Evolutionary conservation across 1,140 invertebrate species (phyloP).

Genomic region (Heliothis virescens): DNA sequence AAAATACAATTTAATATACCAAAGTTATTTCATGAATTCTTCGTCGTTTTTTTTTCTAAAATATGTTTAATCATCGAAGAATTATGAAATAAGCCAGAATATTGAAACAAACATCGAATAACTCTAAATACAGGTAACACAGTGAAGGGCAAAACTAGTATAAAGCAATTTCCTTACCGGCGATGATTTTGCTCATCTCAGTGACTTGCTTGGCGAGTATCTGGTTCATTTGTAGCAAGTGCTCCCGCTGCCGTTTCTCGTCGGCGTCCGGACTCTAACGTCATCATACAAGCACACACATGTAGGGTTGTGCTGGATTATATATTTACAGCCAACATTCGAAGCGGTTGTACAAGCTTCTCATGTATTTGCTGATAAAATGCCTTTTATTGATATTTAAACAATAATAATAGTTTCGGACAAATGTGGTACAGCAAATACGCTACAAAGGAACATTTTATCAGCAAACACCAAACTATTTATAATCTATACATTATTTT

Average conservation of each 20-base stretch:
- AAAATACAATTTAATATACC: not conserved
- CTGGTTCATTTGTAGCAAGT: slow-evolving; percentile 95
- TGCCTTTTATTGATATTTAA: not conserved
- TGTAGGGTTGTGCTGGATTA: slow-evolving; percentile 69
- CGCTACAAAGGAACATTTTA: slow-evolving; percentile 20
- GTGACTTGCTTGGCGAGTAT: slow-evolving; percentile 97
- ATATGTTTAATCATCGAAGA: too few relatives aligned
- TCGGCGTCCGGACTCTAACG: slow-evolving; percentile 89
- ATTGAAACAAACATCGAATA: slow-evolving; percentile 5
- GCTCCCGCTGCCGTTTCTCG: slow-evolving; percentile 94
- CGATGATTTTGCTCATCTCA: slow-evolving; percentile 97
- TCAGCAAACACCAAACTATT: slow-evolving; percentile 44
- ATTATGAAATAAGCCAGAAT: slow-evolving; percentile 3
- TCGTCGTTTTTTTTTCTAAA: not conserved
- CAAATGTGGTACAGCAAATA: too few relatives aligned
- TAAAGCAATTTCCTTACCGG: slow-evolving; percentile 88
- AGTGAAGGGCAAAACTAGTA: slow-evolving; percentile 31
- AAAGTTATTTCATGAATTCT: slow-evolving; percentile 9
- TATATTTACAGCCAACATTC: slow-evolving; percentile 82
- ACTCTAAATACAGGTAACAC: slow-evolving; percentile 6
- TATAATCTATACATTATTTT: slow-evolving; percentile 7
- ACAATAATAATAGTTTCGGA: too few relatives aligned
- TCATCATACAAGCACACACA: slow-evolving; percentile 69
- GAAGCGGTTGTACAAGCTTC: slow-evolving; percentile 72
- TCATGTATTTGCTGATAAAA: slow-evolving; percentile 61